Evolutionary conservation across 2,797 vertebrate species (phyloP), one percentile per base, ranked within the genome.

Genomic region (Danio choprae): DNA sequence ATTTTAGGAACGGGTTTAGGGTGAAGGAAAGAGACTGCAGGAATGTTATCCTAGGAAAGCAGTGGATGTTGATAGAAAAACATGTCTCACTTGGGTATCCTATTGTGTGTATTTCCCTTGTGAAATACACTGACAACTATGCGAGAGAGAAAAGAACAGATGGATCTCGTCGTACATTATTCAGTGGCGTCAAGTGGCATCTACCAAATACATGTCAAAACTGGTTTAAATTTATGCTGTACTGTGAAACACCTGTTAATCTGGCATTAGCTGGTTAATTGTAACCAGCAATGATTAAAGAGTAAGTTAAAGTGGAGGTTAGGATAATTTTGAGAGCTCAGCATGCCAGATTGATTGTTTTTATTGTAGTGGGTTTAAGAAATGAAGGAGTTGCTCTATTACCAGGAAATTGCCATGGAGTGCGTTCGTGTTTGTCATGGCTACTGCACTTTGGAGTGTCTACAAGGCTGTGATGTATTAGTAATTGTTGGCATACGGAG

Each of bases 401-500:
- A 58, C 40, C 43, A 48, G 65, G 55, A 70, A 70, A 70, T 78
- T 59, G 64, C 55, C 6, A 38, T 70, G 43, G 29, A 60, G 65
- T 62, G 43, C 44, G 50, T 70, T 70, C 44, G 51, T 79, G 77
- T 72, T 79, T 79, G 59, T 79, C 77, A 63, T 63, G 68, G 77
- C 58, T 36, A 71, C 77, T 72, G 77, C 58, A 29, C 58, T 72
- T 36, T 63, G 58, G 58, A 71, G 77, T 79, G 56, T 70, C 56
- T 41, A 46, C 53, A 62, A n/a, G 68, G 43, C 69, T 58, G 62
- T 78, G 56, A 79, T 82, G 55, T 65, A 82, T 78, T 72, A 78
- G 75, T 74, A 82, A 82, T 67, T 68, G 69, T 78, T 82, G 81
- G 75, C 75, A 74, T 13, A 60, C 64, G 18, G 44, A 59, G 11